A percentile compares a stretch with the other conserved stretches of the same genome.
Evolutionary conservation across 2,888 invertebrate species (phyloP).

Genomic region (Bibio marci): DNA sequence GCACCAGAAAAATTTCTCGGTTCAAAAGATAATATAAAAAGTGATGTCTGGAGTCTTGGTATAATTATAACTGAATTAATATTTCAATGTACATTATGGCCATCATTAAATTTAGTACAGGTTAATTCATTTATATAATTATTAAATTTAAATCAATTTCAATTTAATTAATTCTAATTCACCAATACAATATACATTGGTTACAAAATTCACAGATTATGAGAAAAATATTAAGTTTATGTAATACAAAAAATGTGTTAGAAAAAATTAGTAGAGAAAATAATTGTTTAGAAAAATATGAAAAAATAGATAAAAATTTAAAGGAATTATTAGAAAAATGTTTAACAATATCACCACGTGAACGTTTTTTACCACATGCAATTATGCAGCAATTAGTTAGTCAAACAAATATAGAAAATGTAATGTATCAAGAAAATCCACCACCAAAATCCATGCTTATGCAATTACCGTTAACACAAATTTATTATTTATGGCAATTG

Average conservation of each 20-base stretch:
- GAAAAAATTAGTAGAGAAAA: constrained; percentile 66
- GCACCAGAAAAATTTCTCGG: constrained; percentile 67
- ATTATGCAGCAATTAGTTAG: constrained; percentile 39
- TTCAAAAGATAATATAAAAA: constrained; percentile 49
- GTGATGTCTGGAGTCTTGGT: constrained; percentile 91
- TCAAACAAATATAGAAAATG: constrained; percentile 24
- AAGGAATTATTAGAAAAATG: constrained; percentile 51
- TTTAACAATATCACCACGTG: constrained; percentile 45
- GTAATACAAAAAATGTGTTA: constrained; percentile 29
- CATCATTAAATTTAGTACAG: constrained; percentile 50
- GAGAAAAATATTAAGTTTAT: constrained; percentile 50
- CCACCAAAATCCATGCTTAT: constrained; percentile 29
- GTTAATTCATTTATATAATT: neutral
- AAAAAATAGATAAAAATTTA: constrained; percentile 26
- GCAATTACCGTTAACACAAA: constrained; percentile 49
- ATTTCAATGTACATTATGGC: constrained; percentile 53
- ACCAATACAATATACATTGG: too few relatives aligned
- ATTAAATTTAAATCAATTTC: too few relatives aligned
- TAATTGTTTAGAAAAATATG: constrained; percentile 45
- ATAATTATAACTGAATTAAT: constrained; percentile 70
- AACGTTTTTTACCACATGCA: constrained; percentile 40
- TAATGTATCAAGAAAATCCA: constrained; percentile 17
- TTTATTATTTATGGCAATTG: constrained; percentile 90
- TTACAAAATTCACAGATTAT: constrained; percentile 28
- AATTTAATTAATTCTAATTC: too few relatives aligned